Base-by-base conservation (phyloP, 92 coral and sea anemone genomes). In the Palythoa grandiflora region DNA sequence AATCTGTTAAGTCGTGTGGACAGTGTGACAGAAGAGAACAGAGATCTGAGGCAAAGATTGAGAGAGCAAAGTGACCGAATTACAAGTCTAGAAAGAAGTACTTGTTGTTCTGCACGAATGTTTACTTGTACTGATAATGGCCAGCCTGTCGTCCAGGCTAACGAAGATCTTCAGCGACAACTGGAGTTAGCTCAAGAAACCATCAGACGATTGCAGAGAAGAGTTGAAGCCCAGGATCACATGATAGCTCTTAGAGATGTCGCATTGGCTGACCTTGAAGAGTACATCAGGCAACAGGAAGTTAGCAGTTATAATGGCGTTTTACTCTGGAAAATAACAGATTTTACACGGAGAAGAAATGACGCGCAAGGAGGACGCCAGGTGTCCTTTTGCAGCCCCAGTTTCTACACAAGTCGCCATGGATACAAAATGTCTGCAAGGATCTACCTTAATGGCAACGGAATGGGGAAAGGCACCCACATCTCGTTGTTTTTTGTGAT, bases 271-370 rank as follows among this genome's bases (percentile, higher is more conserved):
- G 85, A 87, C 54, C 70, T 87, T 12, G 85, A 87, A 28, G 90
- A 87, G 37, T 78, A 77, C 55, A 38, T 87, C 16, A 78, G 78
- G 9, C 77, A 87, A 6, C 86, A 87, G 70, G 84, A 87, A 66
- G 83, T 78, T 28, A 76, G 68, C 37, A 77, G 90, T 39, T 78
- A 78, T 38, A 75, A 87, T 37, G 85, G 90, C 71, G 60, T 51
- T 38, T 63, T 87, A 21, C 36, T 77, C 28, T 87, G 90, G 90
- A 87, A 87, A 8, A 87, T 87, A 36, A 19, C 90, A 11, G 90
- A 87, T 60, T 87, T 19, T 78, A 75, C 90, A 0, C 84, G 86
- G 0, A 87, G 73, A 68, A 50, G 85, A 68, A 87, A 78, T 72
- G 90, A 87, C n/a, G 87, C 68, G 2, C 70, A 13, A 11, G n/a